These are phyloP conservation scores for Agrochola lychnidis DNA, from an alignment of 2,888 invertebrate species.

Conservation along the genomic window DNA sequence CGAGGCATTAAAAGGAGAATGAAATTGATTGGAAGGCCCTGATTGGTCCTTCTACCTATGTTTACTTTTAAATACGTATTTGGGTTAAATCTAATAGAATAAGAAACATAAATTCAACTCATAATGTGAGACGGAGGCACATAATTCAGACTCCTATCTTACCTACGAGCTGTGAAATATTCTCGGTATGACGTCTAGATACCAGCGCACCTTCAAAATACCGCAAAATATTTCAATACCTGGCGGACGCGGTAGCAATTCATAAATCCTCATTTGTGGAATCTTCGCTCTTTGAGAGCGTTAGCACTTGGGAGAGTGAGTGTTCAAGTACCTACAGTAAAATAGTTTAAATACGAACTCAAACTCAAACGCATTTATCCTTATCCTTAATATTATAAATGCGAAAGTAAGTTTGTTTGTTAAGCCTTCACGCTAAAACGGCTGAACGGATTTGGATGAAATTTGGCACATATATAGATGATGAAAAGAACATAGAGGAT, in stretches of 20 bases:
- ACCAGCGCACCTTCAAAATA: slow-evolving; percentile 34
- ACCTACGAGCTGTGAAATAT: slow-evolving; percentile 29
- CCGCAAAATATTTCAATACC: slow-evolving; percentile 61
- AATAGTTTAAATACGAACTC: not conserved
- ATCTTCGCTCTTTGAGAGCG: slow-evolving; percentile 18
- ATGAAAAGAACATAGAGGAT: no score
- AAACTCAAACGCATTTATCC: not conserved
- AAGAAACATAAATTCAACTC: not conserved
- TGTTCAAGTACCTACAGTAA: not conserved
- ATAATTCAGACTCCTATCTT: slow-evolving; percentile 5
- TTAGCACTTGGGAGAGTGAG: slow-evolving; percentile 11
- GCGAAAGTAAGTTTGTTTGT: no score
- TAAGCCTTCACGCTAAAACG: no score
- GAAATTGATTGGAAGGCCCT: slow-evolving; percentile 20
- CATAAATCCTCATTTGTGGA: slow-evolving; percentile 53
- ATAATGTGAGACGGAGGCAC: not conserved
- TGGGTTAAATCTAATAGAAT: slow-evolving; percentile 21
- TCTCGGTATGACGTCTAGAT: slow-evolving; percentile 17
- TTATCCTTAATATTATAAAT: no score
- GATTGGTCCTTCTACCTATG: not conserved
- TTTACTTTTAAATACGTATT: slow-evolving; percentile 5
- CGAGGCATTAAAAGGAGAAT: slow-evolving; percentile 9
- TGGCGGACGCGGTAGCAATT: slow-evolving; percentile 34
- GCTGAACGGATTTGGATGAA: no score
- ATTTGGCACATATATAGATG: no score